phyloP scores from a whole-genome alignment of 2,113 vertebrate species.

The Gobius niger region DNA sequence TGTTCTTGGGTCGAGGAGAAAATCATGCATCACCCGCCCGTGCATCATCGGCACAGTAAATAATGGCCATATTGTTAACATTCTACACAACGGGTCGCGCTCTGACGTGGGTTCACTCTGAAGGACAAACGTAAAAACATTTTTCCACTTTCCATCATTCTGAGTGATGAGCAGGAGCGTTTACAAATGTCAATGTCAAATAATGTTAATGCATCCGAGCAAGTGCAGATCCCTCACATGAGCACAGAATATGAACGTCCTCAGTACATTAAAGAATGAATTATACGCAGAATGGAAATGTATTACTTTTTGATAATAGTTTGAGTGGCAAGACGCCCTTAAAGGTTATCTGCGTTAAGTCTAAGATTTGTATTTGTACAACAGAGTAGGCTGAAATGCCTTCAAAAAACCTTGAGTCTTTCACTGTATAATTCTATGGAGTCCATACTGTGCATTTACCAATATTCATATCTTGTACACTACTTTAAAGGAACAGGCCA shows the following conservation, averaged over 20 bases:
- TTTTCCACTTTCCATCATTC: conserved; percentile 24
- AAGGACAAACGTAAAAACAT: conserved; percentile 43
- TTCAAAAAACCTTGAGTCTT: no score
- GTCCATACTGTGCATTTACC: no score
- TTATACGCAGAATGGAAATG: conserved; percentile 3
- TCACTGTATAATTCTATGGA: no score
- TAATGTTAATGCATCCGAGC: conserved; percentile 22
- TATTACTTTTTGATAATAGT: conserved; percentile 2
- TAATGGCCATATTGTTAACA: conserved; percentile 25
- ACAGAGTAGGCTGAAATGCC: no score
- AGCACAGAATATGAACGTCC: background rate
- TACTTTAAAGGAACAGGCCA: no score
- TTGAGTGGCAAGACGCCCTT: background rate
- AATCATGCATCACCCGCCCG: conserved; percentile 13
- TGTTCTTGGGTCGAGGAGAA: conserved; percentile 29
- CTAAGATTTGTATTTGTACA: background rate
- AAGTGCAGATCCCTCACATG: conserved; percentile 34
- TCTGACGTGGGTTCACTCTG: conserved; percentile 1
- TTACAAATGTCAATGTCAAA: conserved; percentile 45
- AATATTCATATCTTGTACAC: no score
- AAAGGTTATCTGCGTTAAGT: background rate
- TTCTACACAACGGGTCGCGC: conserved; percentile 24
- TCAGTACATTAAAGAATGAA: background rate
- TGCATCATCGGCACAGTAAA: conserved; percentile 16
- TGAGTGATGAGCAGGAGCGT: conserved; percentile 23